A percentile compares a stretch with the other conserved stretches of the same genome.
Evolutionary conservation across 1,140 invertebrate species (phyloP).

Genomic region (Bactericera cockerelli): DNA sequence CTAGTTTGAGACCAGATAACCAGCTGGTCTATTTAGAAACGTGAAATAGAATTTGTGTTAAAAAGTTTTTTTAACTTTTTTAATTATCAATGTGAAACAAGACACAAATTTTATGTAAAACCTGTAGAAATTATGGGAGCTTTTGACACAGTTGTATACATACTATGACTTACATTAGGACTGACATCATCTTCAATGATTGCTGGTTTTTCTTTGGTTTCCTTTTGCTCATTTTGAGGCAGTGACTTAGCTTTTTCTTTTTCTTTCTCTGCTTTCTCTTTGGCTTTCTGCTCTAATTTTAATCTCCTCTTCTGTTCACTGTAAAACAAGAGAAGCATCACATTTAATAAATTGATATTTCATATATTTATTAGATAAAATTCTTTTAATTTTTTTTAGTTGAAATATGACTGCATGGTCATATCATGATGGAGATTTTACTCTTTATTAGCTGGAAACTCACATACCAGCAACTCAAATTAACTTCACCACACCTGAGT

Average conservation of each 20-base stretch:
- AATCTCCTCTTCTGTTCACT: conserved; percentile 83
- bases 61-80: too few relatives aligned
- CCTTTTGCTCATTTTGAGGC: conserved; percentile 28
- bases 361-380: too few relatives aligned
- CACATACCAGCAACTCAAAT: neutral
- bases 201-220: conserved; percentile 27
- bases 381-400: too few relatives aligned
- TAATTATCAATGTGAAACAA: too few relatives aligned
- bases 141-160: too few relatives aligned
- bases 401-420: neutral
- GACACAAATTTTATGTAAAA: too few relatives aligned
- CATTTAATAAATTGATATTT: neutral
- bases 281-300: conserved; percentile 83
- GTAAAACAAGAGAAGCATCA: conserved; percentile 28
- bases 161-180: conserved; percentile 61
- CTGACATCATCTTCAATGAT: conserved; percentile 70
- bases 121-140: too few relatives aligned
- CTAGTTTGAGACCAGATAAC: too few relatives aligned
- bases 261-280: conserved; percentile 80
- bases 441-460: neutral
- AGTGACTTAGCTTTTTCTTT: conserved; percentile 28
- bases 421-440: neutral
- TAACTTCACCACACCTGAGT: neutral
- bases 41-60: too few relatives aligned
- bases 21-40: too few relatives aligned